Evolutionary conservation across 2,888 invertebrate genomes (phyloP), one percentile per base, ranked within the genome.

Genomic region (Phymatocera aterrima): DNA sequence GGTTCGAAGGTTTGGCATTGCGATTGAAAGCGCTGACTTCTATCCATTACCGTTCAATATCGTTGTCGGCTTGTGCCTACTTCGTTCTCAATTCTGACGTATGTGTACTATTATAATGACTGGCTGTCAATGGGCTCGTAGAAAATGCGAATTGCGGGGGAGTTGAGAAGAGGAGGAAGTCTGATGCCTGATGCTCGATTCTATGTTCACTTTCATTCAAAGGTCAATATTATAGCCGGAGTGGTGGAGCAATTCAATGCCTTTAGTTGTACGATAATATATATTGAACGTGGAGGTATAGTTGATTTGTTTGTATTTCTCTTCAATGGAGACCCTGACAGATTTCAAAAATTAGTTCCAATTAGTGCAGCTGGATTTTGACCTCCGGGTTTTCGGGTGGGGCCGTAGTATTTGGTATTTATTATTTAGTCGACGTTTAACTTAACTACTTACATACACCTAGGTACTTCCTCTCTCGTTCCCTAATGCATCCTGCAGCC

Each of bases 321-420:
- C 79, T 83, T 81, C 81, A 72, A 80, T 77, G 77, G n/a, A n/a
- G n/a, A n/a, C 78, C 57, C 78, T 82, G 83, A 82, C 86, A 87
- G 87, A 87, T 86, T 83, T 84, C 70, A 80, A 75, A 88, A 90
- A 90, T 90, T 90, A 89, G 87, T 86, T 81, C 86, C 88, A 88
- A 90, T 90, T 90, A 88, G 84, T 40, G 37, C 37, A 54, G 37
- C 75, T 37, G 57, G 40, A 57, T 37, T 24, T n/a, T 37, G 2
- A 61, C 37, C 34, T 61, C 34, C 8, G 57, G 12, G 2, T 15
- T 28, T 60, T 8, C 24, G 57, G 75, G 37, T 5, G n/a, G n/a
- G 34, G 15, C n/a, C 24, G 40, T 15, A 3, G n/a, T n/a, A n/a
- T n/a, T n/a, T n/a, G 31, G 57, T 43, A 68, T 51, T 34, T 18